Evolutionary conservation across 2,888 invertebrate genomes (phyloP).

Genomic region (Heliothis peltigera): DNA sequence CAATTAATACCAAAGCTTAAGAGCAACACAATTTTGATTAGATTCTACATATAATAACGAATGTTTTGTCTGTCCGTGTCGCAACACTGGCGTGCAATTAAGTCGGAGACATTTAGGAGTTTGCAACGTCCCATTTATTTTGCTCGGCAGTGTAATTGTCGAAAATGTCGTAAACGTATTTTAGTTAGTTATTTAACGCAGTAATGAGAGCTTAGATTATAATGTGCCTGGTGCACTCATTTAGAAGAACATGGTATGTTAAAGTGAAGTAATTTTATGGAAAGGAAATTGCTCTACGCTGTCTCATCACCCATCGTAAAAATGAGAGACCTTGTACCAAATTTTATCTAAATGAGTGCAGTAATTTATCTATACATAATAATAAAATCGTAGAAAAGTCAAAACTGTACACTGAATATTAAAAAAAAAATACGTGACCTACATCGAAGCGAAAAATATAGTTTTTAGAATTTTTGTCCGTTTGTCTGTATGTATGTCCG

Average conservation of each 20-base stretch:
- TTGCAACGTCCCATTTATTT: constrained; percentile 55
- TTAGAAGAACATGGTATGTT: neutral
- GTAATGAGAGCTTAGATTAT: constrained; percentile 31
- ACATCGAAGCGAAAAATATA: no score
- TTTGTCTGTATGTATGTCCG: no score
- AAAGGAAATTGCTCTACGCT: neutral
- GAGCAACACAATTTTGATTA: constrained; percentile 30
- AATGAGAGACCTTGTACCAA: neutral
- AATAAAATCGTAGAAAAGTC: no score
- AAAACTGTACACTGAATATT: no score
- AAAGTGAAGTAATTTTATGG: neutral
- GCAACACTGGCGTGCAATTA: constrained; percentile 55
- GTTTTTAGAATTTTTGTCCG: no score
- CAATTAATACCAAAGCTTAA: neutral
- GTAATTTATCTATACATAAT: no score
- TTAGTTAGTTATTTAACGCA: constrained; percentile 39
- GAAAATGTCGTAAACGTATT: constrained; percentile 50
- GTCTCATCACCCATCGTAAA: no score
- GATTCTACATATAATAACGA: constrained; percentile 37
- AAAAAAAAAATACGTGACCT: no score
- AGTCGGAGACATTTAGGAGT: constrained; percentile 54
- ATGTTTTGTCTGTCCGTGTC: constrained; percentile 37
- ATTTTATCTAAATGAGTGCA: neutral
- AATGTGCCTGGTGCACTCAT: neutral
- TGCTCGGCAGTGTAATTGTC: constrained; percentile 53